Evolutionary conservation across 2,797 vertebrate genomes (phyloP).

Genomic region (Lepus townsendii): DNA sequence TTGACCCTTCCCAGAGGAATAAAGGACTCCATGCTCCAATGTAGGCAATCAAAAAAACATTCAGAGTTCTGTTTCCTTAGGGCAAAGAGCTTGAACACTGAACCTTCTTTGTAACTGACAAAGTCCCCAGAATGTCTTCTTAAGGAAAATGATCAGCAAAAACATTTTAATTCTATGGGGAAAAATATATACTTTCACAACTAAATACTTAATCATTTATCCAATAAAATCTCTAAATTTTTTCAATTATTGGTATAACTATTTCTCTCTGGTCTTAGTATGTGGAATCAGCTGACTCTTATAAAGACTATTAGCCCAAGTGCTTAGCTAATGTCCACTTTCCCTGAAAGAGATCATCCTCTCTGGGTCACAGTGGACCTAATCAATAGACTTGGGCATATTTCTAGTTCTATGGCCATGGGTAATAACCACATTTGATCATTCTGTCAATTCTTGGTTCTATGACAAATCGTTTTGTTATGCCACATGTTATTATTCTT

Average conservation of each 20-base stretch:
- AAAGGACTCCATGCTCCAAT: neutral
- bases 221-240: slow-evolving; percentile 37
- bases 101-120: neutral
- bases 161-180: slow-evolving; percentile 1
- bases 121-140: slow-evolving; percentile 20
- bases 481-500: neutral
- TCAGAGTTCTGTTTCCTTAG: slow-evolving; percentile 12
- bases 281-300: slow-evolving; percentile 30
- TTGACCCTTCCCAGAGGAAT: neutral
- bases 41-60: slow-evolving; percentile 40
- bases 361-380: neutral
- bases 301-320: neutral
- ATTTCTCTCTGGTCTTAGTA: slow-evolving; percentile 26
- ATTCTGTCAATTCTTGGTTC: neutral
- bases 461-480: slow-evolving; percentile 39
- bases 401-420: neutral
- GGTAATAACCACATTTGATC: slow-evolving; percentile 23
- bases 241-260: slow-evolving; percentile 33
- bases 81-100: slow-evolving; percentile 15
- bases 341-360: neutral
- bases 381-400: neutral
- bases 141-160: slow-evolving; percentile 34
- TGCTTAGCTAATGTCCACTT: neutral
- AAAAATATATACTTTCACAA: slow-evolving; percentile 57
- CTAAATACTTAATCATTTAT: slow-evolving; percentile 41